Conservation (phyloP, 1,140 invertebrate species). For the Uloborus diversus region DNA sequence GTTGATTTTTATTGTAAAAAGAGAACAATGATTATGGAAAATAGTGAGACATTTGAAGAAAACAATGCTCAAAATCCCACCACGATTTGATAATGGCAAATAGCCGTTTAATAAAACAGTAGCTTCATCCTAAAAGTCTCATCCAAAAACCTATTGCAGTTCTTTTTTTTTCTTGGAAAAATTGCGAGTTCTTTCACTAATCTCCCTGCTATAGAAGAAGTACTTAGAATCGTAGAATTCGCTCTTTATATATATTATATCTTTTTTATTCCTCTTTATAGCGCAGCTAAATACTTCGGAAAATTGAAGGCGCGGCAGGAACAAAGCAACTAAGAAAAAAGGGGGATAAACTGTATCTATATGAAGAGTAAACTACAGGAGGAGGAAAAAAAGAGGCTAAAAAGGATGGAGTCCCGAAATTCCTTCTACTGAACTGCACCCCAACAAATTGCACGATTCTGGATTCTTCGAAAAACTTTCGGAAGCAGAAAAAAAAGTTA, state of each 20-base stretch:
- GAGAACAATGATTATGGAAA: too few species aligned
- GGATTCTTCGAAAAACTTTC: constrained; percentile 41
- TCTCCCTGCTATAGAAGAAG: constrained; percentile 20
- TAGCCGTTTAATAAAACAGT: constrained; percentile 36
- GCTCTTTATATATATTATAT: not conserved
- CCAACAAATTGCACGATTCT: constrained; percentile 39
- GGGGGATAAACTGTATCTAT: not conserved
- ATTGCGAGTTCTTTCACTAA: constrained; percentile 41
- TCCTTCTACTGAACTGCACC: constrained; percentile 37
- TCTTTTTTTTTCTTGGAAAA: constrained; percentile 5
- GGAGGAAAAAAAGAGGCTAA: constrained; percentile 10
- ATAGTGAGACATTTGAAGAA: not conserved
- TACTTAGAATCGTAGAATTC: not conserved
- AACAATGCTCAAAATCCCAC: not conserved
- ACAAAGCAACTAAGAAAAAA: constrained; percentile 17
- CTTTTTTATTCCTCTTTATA: constrained; percentile 9
- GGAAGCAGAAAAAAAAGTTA: constrained; percentile 12
- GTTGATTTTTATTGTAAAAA: not conserved
- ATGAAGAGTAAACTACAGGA: not conserved
- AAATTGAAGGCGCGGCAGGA: not conserved
- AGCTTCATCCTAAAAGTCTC: constrained; percentile 7
- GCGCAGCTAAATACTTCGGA: constrained; percentile 33
- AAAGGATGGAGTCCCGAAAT: constrained; percentile 37
- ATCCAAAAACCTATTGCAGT: constrained; percentile 11
- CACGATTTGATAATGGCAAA: not conserved